These are phyloP conservation scores for Lordiphosa mommai DNA, from an alignment of 1,140 invertebrate species.

Conservation along the genomic window DNA sequence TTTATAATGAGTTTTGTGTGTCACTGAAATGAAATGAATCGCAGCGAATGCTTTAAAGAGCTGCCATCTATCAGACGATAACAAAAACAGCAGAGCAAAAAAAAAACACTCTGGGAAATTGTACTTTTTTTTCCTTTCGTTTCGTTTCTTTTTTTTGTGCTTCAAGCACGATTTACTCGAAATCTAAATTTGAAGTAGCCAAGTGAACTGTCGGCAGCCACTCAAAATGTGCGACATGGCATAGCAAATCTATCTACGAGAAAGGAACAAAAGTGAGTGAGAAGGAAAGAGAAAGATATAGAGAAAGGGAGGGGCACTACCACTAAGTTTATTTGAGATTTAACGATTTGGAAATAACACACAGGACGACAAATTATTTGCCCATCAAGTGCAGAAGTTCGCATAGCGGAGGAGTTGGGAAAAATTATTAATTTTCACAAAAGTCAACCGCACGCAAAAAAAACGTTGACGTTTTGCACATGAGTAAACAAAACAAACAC, in stretches of 20 bases:
- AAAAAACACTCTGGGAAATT: conserved; percentile 34
- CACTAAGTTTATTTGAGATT: conserved; percentile 55
- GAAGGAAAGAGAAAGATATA: neutral
- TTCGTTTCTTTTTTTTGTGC: too few species aligned
- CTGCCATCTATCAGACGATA: conserved; percentile 9
- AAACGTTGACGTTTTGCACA: conserved; percentile 58
- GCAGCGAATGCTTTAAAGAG: conserved; percentile 16
- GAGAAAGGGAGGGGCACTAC: neutral
- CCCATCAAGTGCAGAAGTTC: conserved; percentile 66
- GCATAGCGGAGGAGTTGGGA: conserved; percentile 1
- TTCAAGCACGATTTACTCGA: conserved; percentile 55
- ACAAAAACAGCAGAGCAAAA: neutral
- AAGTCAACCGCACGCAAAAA: conserved; percentile 52
- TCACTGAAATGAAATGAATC: conserved; percentile 19
- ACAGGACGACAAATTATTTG: conserved; percentile 73
- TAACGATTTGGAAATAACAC: conserved; percentile 74
- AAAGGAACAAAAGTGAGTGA: conserved; percentile 1
- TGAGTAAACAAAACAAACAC: conserved; percentile 44
- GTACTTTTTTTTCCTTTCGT: conserved; percentile 15
- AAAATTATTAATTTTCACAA: conserved; percentile 73
- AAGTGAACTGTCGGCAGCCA: conserved; percentile 64
- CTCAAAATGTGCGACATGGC: conserved; percentile 52
- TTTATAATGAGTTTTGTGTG: conserved; percentile 26
- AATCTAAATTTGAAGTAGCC: conserved; percentile 28
- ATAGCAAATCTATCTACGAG: conserved; percentile 63